Evolutionary conservation across 1,140 invertebrate species (phyloP), one percentile per base, ranked within the genome.

Genomic region (Adoxophyes honmai): DNA sequence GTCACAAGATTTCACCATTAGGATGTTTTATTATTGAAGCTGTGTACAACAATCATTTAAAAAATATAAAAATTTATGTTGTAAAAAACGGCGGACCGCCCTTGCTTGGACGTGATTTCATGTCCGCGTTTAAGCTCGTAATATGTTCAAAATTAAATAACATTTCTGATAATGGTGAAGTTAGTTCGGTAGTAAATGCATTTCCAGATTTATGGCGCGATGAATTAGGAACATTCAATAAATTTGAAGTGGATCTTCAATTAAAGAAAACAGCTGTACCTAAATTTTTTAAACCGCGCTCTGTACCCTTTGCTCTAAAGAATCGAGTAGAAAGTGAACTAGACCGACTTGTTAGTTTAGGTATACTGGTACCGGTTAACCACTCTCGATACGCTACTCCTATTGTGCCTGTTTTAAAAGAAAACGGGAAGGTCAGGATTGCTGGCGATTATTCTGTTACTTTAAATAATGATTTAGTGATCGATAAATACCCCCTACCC

Each of bases 41-140:
- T 0, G 52, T 1, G 0, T 66, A 48, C 42, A 61, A 62, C 11
- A 36, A 38, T 33, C 42, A 37, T 18, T 57, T 21, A 34, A 56
- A 55, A 14, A 9, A 3, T 14, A 42, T 64, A 18, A 63, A 59
- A 35, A 42, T 62, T 15, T 61, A 37, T 53, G 59, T 62, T 0
- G 37, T 67, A 3, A 52, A 55, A 15, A 57, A 66, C 14, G 58
- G 58, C 8, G 61, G 63, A 0, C 64, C 68, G 0, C 63, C 73
- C 0, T 52, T 76, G n/a, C 35, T 73, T 33, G 73, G 70, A 0
- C 51, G 73, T 10, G 68, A 75, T 66, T 70, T 73, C 44, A 71
- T 76, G 57, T 37, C 34, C 15, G 10, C 16, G 11, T 75, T 75
- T 59, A 54, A 62, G 15, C 15, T 71, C 2, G n/a, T 28, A 7